Evolutionary conservation across 2,888 invertebrate genomes (phyloP).

Genomic region (Tineola bisselliella): DNA sequence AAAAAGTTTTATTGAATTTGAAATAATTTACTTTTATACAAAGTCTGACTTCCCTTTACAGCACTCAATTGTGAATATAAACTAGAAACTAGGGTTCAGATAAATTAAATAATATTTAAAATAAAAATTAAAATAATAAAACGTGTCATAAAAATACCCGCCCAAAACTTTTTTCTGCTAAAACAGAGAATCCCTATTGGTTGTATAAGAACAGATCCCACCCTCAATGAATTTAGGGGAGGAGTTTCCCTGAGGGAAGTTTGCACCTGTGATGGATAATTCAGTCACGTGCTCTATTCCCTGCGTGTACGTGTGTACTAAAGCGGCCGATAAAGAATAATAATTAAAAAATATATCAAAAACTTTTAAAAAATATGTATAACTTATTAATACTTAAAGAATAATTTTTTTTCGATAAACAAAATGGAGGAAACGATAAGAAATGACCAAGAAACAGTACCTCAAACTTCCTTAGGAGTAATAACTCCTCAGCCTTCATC

Average conservation of each 20-base stretch:
- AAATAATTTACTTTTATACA: too few species aligned
- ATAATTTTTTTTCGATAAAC: constrained; percentile 17
- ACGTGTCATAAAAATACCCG: neutral
- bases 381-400: neutral
- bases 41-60: too few species aligned
- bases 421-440: constrained; percentile 32
- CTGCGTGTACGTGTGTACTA: neutral
- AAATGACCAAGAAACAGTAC: constrained; percentile 20
- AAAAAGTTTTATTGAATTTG: too few species aligned
- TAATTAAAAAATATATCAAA: neutral
- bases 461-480: constrained; percentile 26
- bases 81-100: too few species aligned
- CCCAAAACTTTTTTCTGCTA: neutral
- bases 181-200: neutral
- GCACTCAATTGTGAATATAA: too few species aligned
- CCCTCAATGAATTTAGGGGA: neutral
- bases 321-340: neutral
- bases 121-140: too few species aligned
- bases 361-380: neutral
- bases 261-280: neutral
- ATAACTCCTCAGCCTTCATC: constrained; percentile 72
- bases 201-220: neutral
- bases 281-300: constrained; percentile 9
- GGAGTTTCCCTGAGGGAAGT: neutral
- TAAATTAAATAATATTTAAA: too few species aligned